Evolutionary conservation across 2,797 vertebrate genomes (phyloP).

Genomic region (Lutjanus campechanus): DNA sequence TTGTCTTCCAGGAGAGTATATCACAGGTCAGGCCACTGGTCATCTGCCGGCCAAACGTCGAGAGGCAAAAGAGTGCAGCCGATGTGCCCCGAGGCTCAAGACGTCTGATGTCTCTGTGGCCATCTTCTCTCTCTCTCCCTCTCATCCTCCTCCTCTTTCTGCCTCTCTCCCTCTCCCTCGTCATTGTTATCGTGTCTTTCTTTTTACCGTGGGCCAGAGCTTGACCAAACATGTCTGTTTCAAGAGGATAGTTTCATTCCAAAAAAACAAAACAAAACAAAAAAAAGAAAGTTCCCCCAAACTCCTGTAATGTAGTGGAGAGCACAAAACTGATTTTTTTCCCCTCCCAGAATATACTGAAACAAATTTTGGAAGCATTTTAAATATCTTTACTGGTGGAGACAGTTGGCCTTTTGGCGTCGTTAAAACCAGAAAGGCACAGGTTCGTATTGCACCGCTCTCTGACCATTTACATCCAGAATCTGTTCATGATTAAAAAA

Average conservation of each 20-base stretch:
- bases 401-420: not conserved
- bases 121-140: slow-evolving; percentile 67
- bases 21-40: slow-evolving; percentile 87
- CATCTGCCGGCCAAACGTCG: slow-evolving; percentile 73
- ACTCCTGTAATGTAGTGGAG: slow-evolving; percentile 6
- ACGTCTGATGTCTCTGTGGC: slow-evolving; percentile 63
- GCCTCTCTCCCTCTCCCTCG: slow-evolving; percentile 78
- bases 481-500: not conserved
- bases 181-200: slow-evolving; percentile 80
- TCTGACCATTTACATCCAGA: slow-evolving; percentile 4
- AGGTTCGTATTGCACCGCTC: not conserved
- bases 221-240: slow-evolving; percentile 49
- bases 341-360: not conserved
- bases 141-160: slow-evolving; percentile 78
- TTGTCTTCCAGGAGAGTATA: slow-evolving; percentile 82
- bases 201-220: slow-evolving; percentile 74
- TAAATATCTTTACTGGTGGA: not conserved
- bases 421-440: not conserved
- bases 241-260: slow-evolving; percentile 6
- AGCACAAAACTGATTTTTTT: not conserved
- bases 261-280: not conserved
- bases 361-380: not conserved
- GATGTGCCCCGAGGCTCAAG: slow-evolving; percentile 45
- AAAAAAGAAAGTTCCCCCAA: not conserved
- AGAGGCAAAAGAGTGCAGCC: slow-evolving; percentile 31